These are phyloP conservation scores for Alaudala cheleensis DNA, from an alignment of 2,113 vertebrate genomes.

Conservation along the genomic window DNA sequence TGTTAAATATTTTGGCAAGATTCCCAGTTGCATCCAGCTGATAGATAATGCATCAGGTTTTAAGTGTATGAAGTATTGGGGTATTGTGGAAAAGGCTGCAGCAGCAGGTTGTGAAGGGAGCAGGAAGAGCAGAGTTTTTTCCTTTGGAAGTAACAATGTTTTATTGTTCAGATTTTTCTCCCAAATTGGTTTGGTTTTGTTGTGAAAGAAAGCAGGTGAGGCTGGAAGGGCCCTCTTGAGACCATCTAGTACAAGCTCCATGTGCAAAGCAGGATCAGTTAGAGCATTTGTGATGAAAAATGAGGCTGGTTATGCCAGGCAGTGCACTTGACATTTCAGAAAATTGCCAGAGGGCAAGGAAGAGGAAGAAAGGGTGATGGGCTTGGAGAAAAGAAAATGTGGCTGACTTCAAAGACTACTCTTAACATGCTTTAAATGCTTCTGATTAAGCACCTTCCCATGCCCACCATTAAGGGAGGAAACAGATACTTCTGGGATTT, in stretches of 20 bases:
- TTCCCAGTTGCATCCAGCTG: neutral
- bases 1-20: neutral
- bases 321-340: neutral
- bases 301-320: neutral
- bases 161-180: neutral
- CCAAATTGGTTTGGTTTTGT: neutral
- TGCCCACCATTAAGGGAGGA: neutral
- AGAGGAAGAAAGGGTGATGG: neutral
- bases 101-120: neutral
- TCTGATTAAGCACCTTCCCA: neutral
- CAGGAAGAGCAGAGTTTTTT: neutral
- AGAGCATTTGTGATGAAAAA: neutral
- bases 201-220: neutral
- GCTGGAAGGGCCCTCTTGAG: neutral
- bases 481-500: neutral
- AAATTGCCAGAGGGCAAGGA: neutral
- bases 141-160: neutral
- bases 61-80: neutral
- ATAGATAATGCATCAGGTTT: neutral
- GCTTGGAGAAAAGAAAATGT: neutral
- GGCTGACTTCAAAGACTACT: neutral
- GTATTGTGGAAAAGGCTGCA: neutral
- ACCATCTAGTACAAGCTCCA: neutral
- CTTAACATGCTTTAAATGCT: neutral
- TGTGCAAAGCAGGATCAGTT: neutral